Evolutionary conservation across 2,888 invertebrate genomes (phyloP).

Genomic region (Hypercompe scribonia): DNA sequence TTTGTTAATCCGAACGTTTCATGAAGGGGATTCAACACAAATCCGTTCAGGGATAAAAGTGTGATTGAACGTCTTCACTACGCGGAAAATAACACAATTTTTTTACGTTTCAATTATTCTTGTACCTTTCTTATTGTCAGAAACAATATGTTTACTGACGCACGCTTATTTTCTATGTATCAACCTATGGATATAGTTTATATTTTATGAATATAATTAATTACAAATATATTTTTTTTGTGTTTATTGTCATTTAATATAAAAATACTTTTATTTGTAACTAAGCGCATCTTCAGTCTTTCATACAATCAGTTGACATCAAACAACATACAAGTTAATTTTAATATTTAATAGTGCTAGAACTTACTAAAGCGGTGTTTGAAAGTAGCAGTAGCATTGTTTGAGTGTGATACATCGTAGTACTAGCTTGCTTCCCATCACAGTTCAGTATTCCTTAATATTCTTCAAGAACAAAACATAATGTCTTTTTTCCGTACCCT

Average conservation of each 20-base stretch:
- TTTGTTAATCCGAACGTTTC: background rate
- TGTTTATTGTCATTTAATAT: no score
- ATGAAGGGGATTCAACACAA: background rate
- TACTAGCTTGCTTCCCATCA: background rate
- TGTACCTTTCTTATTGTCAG: background rate
- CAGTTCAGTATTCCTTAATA: background rate
- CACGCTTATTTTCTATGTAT: background rate
- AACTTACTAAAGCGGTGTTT: background rate
- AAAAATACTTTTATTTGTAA: background rate
- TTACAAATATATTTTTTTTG: no score
- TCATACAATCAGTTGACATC: background rate
- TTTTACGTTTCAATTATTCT: background rate
- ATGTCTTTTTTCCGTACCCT: background rate
- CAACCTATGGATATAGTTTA: background rate
- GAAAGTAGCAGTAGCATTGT: no score
- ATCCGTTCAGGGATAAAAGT: background rate
- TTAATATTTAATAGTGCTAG: no score
- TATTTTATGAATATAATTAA: no score
- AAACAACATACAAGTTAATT: background rate
- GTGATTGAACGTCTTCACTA: background rate
- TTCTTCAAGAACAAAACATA: background rate
- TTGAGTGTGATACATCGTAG: background rate
- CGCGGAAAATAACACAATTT: background rate
- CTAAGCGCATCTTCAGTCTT: no score
- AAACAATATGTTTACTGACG: background rate